phyloP scores from a whole-genome alignment of 37 sponge, comb jelly and placozoan species.

The Halichondria panicea region DNA sequence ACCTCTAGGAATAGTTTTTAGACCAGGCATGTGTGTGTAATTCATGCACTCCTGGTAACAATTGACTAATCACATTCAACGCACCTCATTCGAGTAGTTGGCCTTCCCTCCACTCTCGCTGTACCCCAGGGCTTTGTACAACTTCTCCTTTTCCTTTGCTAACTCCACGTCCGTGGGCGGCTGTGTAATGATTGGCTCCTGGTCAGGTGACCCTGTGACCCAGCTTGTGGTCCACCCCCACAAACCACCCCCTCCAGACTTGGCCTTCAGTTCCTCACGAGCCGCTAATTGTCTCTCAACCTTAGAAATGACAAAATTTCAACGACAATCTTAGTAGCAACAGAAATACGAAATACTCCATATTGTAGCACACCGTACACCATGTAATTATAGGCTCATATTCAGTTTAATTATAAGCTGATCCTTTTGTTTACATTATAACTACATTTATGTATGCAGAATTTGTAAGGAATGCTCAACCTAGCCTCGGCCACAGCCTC shows the following conservation, averaged over 20 bases:
- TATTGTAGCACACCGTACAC: not conserved
- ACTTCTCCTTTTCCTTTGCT: conserved; percentile 61
- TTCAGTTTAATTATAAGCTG: too few species aligned
- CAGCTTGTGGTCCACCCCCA: conserved; percentile 35
- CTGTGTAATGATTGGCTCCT: not conserved
- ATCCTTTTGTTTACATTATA: too few species aligned
- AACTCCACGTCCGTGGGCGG: conserved; percentile 44
- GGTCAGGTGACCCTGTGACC: conserved; percentile 8
- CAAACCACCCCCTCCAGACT: conserved; percentile 4
- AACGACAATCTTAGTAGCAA: not conserved
- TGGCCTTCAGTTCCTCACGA: conserved; percentile 6
- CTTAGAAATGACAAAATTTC: not conserved
- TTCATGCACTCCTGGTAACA: conserved; percentile 16
- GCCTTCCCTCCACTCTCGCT: conserved; percentile 33
- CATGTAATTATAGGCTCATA: not conserved
- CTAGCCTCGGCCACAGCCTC: too few species aligned
- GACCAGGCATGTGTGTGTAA: too few species aligned
- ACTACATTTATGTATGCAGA: too few species aligned
- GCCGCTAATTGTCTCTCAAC: conserved; percentile 10
- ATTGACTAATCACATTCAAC: not conserved
- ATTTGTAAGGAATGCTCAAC: too few species aligned
- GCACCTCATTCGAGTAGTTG: conserved; percentile 52
- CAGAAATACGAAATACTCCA: not conserved
- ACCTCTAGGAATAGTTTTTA: too few species aligned
- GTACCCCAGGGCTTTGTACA: conserved; percentile 78